Evolutionary conservation across 2,888 invertebrate species (phyloP).

Genomic region (Gisinianus flammeolus): DNA sequence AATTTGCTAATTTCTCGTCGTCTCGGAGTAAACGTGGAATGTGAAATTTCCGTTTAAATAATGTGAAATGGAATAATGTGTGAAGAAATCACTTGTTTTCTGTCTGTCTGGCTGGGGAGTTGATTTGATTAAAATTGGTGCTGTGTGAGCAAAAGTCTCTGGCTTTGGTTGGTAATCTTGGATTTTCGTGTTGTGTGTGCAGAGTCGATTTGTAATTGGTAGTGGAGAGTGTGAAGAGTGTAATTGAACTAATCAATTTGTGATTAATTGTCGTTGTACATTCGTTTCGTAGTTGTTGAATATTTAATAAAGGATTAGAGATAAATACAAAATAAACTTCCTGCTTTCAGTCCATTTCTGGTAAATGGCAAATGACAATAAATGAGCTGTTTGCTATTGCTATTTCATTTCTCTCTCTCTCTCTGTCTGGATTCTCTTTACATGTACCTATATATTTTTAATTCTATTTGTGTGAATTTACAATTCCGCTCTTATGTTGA

Average conservation of each 20-base stretch:
- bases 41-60: too few relatives aligned
- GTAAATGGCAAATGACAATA: too few relatives aligned
- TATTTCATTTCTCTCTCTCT: slow-evolving; percentile 8
- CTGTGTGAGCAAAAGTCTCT: too few relatives aligned
- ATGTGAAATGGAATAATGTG: too few relatives aligned
- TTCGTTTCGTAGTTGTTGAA: not conserved
- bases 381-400: too few relatives aligned
- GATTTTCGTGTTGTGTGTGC: not conserved
- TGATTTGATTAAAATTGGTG: too few relatives aligned
- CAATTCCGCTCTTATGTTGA: too few relatives aligned
- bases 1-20: too few relatives aligned
- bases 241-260: not conserved
- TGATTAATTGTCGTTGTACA: slow-evolving; percentile 11
- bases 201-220: not conserved
- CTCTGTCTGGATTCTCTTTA: not conserved
- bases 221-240: not conserved
- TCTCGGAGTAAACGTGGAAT: too few relatives aligned
- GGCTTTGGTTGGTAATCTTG: not conserved
- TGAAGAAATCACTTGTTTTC: too few relatives aligned
- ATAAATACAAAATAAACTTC: slow-evolving; percentile 8
- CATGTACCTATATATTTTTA: not conserved
- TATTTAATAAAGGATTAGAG: not conserved
- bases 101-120: too few relatives aligned
- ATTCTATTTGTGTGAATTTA: not conserved
- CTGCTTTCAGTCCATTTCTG: slow-evolving; percentile 15